phyloP scores from a whole-genome alignment of 1,140 invertebrate species.

The Bombus soroeensis region DNA sequence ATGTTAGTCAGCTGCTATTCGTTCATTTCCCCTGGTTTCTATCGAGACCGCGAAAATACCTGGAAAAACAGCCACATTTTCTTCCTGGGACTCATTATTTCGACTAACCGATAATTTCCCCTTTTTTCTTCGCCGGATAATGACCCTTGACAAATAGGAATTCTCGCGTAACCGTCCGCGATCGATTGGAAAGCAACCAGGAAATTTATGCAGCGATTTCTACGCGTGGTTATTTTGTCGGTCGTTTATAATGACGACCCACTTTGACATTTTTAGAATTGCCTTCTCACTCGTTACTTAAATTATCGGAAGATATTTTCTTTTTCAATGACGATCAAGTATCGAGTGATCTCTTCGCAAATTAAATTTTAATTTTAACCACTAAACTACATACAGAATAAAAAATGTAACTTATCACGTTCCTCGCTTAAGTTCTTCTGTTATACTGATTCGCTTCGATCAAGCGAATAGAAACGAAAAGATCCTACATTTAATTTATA shows the following conservation, averaged over 20 bases:
- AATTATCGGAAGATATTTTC: too few species aligned
- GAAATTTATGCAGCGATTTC: not conserved
- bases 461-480: too few species aligned
- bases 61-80: not conserved
- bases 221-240: not conserved
- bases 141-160: not conserved
- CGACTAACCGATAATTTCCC: conserved; percentile 14
- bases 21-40: not conserved
- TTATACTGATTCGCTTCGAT: too few species aligned
- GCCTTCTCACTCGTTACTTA: too few species aligned
- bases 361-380: too few species aligned
- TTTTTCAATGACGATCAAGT: too few species aligned
- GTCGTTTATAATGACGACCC: not conserved
- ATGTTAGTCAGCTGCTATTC: not conserved
- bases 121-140: not conserved
- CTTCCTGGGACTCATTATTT: conserved; percentile 21
- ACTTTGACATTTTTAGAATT: not conserved
- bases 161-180: not conserved
- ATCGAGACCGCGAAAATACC: not conserved
- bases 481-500: too few species aligned
- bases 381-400: too few species aligned
- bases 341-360: too few species aligned
- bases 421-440: too few species aligned
- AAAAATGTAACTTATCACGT: too few species aligned
- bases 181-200: conserved; percentile 10